Evolutionary conservation across 2,797 vertebrate species (phyloP), one percentile per base, ranked within the genome.

Genomic region (Clarias laeviceps): DNA sequence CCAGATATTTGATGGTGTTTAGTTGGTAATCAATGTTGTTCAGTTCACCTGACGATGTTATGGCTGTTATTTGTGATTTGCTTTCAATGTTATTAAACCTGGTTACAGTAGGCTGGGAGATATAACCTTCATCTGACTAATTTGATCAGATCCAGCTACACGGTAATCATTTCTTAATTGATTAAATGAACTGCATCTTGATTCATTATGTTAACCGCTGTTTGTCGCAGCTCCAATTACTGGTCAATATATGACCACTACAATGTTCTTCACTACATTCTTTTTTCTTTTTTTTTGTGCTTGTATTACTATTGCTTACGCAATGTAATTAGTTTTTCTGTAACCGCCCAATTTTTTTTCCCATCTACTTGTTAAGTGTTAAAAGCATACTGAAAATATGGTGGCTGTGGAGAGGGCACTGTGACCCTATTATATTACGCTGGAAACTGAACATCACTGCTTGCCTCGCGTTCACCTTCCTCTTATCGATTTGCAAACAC

Each of bases 401-500:
- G 37, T 34, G 59, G 20, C 29, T 68, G 50, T 66, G 32, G 62
- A 56, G 74, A 65, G 82, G 73, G 72, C 45, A 56, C 24, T 8
- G 40, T 76, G 82, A 84, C 61, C 69, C 80, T 76, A 70, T 61
- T 65, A 78, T 32, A 56, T 86, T 86, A 69, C 37, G 56, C 64
- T 78, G 84, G 78, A 73, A 73, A 80, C 66, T 54, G 66, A 86
- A 82, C 64, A 68, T 57, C 68, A 45, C 82, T 56, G 83, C 83
- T 76, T 87, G 84, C 57, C 83, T 86, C 62, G 69, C 57, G 64
- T 72, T 87, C 82, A 87, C 84, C 64, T 86, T 76, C 87, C 82
- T 86, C 85, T 89, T 86, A 84, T 88, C 80, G 72, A 81, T 89
- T 87, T 87, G 88, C 87, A 87, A 87, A 87, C 78, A 80, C 78